Conservation (phyloP, 2,888 invertebrate species). For the Lordiphosa fenestrarum region DNA sequence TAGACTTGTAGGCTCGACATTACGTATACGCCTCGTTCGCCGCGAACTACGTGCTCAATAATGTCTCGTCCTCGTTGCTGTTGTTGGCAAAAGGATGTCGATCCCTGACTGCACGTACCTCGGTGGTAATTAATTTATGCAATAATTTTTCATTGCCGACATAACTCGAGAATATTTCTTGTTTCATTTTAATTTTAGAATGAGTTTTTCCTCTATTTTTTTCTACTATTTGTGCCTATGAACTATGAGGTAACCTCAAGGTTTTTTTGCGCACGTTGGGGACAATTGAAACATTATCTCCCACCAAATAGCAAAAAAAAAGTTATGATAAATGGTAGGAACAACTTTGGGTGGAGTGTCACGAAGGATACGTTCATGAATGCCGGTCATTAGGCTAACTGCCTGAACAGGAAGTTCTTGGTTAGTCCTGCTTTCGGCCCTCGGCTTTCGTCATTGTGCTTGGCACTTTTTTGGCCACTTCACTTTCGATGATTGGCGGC, state of each 20-base stretch:
- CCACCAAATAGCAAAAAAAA: conserved; percentile 8
- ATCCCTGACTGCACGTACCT: conserved; percentile 42
- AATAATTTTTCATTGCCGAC: conserved; percentile 72
- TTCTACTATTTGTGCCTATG: conserved; percentile 12
- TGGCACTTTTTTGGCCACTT: conserved; percentile 51
- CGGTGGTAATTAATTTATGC: conserved; percentile 69
- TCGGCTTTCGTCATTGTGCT: conserved; percentile 42
- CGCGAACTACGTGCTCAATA: conserved; percentile 52
- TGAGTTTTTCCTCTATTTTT: conserved; percentile 1
- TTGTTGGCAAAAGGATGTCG: conserved; percentile 23
- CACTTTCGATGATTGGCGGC: conserved; percentile 62
- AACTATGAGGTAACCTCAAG: conserved; percentile 25
- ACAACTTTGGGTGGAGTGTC: conserved; percentile 14
- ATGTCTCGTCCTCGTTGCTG: conserved; percentile 34
- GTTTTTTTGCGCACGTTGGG: conserved; percentile 18
- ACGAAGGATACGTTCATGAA: conserved; percentile 49
- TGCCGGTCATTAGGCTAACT: conserved; percentile 71
- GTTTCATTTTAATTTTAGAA: conserved; percentile 56
- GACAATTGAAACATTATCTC: conserved; percentile 59
- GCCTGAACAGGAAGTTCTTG: conserved; percentile 57
- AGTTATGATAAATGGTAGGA: conserved; percentile 59
- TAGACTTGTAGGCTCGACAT: conserved; percentile 40
- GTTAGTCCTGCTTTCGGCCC: conserved; percentile 6
- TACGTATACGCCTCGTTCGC: conserved; percentile 42
- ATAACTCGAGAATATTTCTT: conserved; percentile 59